Conservation (phyloP, 2,113 vertebrate genomes). For the human region DNA sequence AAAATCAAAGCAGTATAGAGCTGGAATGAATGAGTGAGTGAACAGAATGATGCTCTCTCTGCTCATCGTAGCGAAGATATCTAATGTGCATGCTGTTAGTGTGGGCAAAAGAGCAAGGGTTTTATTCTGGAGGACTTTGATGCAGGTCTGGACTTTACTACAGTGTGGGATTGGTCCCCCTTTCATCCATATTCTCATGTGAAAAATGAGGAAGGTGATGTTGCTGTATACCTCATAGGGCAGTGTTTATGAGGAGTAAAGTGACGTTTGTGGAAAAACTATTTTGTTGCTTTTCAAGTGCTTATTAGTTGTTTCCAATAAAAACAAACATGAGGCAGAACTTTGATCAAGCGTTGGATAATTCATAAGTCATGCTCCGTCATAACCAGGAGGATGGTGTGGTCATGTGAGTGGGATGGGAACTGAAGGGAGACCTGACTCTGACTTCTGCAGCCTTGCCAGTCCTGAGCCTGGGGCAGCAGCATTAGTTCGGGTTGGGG, state of each 20-base stretch:
- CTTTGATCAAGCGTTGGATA: neutral
- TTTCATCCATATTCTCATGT: neutral
- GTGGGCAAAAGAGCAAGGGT: neutral
- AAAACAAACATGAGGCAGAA: neutral
- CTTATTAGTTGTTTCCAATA: neutral
- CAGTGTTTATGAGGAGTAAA: neutral
- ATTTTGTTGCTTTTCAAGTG: neutral
- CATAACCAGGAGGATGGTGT: neutral
- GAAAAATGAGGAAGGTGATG: neutral
- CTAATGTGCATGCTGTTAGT: rapidly evolving
- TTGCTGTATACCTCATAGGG: neutral
- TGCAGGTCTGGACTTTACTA: neutral
- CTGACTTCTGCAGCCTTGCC: too few relatives aligned
- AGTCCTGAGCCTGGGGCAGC: neutral
- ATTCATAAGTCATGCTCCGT: neutral
- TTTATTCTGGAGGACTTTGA: neutral
- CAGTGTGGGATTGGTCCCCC: neutral
- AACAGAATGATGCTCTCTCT: neutral
- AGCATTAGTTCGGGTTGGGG: neutral
- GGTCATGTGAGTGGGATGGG: neutral
- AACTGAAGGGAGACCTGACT: neutral
- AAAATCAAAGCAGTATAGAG: neutral
- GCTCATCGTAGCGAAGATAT: neutral
- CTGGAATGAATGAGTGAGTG: neutral
- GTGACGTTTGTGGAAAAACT: neutral